phyloP scores from a whole-genome alignment of 2,113 vertebrate genomes.

The Sapajus apella region DNA sequence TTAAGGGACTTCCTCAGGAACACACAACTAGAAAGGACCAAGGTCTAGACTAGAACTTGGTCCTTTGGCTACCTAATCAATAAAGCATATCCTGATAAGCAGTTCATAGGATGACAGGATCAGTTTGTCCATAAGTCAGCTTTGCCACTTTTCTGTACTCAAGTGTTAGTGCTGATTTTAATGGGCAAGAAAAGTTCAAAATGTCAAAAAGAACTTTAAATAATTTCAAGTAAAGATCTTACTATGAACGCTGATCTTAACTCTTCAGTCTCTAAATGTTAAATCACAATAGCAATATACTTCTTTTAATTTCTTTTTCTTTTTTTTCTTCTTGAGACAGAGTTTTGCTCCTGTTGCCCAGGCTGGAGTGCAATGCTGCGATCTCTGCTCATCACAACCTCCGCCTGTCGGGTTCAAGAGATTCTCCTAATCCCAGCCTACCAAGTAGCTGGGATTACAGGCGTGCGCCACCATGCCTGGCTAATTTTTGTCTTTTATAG shows the following conservation, averaged over 20 bases:
- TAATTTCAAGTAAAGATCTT: neutral
- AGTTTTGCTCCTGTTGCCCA: too few relatives aligned
- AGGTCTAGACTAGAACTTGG: neutral
- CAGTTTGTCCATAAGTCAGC: neutral
- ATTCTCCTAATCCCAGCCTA: too few relatives aligned
- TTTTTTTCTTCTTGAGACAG: too few relatives aligned
- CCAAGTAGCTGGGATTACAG: too few relatives aligned
- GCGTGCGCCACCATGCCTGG: too few relatives aligned
- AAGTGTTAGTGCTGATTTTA: neutral
- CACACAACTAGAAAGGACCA: neutral
- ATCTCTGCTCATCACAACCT: too few relatives aligned
- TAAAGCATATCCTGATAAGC: neutral
- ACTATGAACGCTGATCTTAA: neutral
- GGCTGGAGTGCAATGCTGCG: too few relatives aligned
- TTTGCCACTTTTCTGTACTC: neutral
- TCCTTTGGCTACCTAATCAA: neutral
- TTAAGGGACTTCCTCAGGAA: neutral
- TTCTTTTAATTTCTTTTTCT: neutral
- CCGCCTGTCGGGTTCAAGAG: too few relatives aligned
- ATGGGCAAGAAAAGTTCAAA: neutral
- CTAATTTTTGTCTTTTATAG: too few relatives aligned
- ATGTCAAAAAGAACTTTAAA: neutral
- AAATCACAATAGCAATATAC: neutral
- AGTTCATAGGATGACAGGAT: neutral
- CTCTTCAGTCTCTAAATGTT: neutral